Conservation (phyloP, 1,140 invertebrate genomes). For the Rhyzopertha dominica region DNA sequence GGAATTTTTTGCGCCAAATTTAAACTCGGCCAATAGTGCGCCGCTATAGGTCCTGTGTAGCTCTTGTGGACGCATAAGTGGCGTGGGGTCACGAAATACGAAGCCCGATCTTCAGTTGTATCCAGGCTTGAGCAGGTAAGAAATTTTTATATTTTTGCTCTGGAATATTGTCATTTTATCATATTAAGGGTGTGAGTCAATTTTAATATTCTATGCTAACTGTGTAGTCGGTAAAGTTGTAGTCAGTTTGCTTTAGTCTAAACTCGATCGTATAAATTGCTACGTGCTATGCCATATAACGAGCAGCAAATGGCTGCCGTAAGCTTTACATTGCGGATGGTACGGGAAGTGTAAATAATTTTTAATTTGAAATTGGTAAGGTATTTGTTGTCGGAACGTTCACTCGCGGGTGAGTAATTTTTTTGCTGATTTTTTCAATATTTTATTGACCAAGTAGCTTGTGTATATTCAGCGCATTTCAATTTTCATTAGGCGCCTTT, state of each 20-base stretch:
- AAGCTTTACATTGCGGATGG: constrained; percentile 43
- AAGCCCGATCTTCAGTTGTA: constrained; percentile 56
- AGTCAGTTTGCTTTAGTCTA: constrained; percentile 27
- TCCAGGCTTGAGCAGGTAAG: constrained; percentile 55
- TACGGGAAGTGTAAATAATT: too few relatives aligned
- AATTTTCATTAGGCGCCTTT: constrained; percentile 33
- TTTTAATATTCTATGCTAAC: constrained; percentile 28
- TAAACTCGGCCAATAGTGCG: constrained; percentile 54
- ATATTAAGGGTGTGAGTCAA: constrained; percentile 30
- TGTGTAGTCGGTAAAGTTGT: constrained; percentile 15
- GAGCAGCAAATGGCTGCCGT: constrained; percentile 46
- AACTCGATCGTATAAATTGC: constrained; percentile 32
- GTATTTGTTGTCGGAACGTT: too few relatives aligned
- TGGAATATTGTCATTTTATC: constrained; percentile 49
- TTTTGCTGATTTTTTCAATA: constrained; percentile 20
- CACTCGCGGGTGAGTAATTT: too few relatives aligned
- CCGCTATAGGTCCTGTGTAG: constrained; percentile 49
- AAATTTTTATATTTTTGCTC: constrained; percentile 52
- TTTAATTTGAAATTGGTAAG: too few relatives aligned
- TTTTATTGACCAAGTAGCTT: constrained; percentile 23
- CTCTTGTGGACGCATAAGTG: constrained; percentile 55
- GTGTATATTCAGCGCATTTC: constrained; percentile 7
- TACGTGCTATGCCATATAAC: constrained; percentile 36
- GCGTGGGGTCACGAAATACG: constrained; percentile 58
- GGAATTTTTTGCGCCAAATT: constrained; percentile 56